These are phyloP conservation scores for Phrixothrix hirtus DNA, from an alignment of 2,888 invertebrate genomes.

Conservation along the genomic window DNA sequence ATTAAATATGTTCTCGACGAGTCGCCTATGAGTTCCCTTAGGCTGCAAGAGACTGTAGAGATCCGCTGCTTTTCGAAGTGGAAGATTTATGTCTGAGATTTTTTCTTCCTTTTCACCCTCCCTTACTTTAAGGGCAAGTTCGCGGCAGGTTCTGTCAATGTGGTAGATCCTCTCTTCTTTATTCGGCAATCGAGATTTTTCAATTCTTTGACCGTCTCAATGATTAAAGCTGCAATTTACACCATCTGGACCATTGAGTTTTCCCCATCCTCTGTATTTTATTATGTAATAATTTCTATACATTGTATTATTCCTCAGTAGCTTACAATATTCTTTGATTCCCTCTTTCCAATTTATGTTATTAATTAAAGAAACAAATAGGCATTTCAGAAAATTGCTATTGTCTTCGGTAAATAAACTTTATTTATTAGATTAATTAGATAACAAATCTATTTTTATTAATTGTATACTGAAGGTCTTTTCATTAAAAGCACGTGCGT, in stretches of 20 bases:
- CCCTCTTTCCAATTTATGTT: too few species aligned
- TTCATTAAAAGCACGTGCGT: too few species aligned
- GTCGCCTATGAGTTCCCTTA: slow-evolving; percentile 23
- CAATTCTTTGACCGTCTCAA: slow-evolving; percentile 34
- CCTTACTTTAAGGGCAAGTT: slow-evolving; percentile 30
- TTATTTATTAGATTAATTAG: neutral
- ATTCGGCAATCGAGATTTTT: slow-evolving; percentile 35
- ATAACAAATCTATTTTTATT: too few species aligned
- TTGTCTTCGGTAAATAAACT: too few species aligned
- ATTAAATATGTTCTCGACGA: slow-evolving; percentile 15
- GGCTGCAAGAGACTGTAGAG: slow-evolving; percentile 29
- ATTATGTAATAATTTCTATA: slow-evolving; percentile 15
- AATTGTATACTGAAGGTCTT: too few species aligned
- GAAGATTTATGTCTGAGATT: slow-evolving; percentile 41
- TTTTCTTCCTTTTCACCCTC: slow-evolving; percentile 33
- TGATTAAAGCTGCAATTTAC: slow-evolving; percentile 16
- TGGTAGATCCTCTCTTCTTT: slow-evolving; percentile 35
- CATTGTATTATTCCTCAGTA: too few species aligned
- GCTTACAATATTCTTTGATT: too few species aligned
- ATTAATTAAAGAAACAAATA: too few species aligned
- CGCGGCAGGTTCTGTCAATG: slow-evolving; percentile 37
- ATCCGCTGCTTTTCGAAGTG: slow-evolving; percentile 35
- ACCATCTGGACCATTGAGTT: slow-evolving; percentile 7
- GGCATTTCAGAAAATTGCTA: too few species aligned
- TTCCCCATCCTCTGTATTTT: slow-evolving; percentile 2